Conservation (phyloP, 35 echinoderm and acorn worm genomes). For the Nesometra sesokonis region DNA sequence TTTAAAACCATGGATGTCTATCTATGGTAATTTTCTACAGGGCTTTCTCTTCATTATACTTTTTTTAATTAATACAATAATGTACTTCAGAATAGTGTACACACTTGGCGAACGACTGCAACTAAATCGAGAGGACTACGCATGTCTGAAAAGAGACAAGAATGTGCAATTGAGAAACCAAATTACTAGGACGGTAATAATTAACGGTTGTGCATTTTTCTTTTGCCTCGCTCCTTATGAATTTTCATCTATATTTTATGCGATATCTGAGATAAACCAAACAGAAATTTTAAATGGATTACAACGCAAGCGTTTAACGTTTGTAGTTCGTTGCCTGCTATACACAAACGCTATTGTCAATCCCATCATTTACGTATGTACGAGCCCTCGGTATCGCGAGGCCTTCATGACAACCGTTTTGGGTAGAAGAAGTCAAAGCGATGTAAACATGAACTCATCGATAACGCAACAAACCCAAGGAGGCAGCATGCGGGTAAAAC, state of each 20-base stretch:
- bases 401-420: conserved; percentile 29
- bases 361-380: conserved; percentile 67
- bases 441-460: not conserved
- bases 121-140: not conserved
- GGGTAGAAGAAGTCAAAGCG: not conserved
- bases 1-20: not conserved
- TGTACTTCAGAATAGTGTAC: conserved; percentile 22
- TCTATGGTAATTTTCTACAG: conserved; percentile 18
- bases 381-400: conserved; percentile 55
- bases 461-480: not conserved
- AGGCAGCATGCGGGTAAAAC: not conserved
- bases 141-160: conserved; percentile 7
- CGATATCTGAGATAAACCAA: not conserved
- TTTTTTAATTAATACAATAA: conserved; percentile 2
- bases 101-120: conserved; percentile 17
- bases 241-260: conserved; percentile 19
- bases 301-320: not conserved
- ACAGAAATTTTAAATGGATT: not conserved
- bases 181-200: conserved; percentile 31
- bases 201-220: conserved; percentile 40
- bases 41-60: conserved; percentile 24
- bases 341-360: conserved; percentile 72
- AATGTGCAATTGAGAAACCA: conserved; percentile 36
- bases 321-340: conserved; percentile 19
- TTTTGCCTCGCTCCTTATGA: conserved; percentile 36